Base-by-base conservation (phyloP, 23 tunicate genomes). In the Ascidia mentula region DNA sequence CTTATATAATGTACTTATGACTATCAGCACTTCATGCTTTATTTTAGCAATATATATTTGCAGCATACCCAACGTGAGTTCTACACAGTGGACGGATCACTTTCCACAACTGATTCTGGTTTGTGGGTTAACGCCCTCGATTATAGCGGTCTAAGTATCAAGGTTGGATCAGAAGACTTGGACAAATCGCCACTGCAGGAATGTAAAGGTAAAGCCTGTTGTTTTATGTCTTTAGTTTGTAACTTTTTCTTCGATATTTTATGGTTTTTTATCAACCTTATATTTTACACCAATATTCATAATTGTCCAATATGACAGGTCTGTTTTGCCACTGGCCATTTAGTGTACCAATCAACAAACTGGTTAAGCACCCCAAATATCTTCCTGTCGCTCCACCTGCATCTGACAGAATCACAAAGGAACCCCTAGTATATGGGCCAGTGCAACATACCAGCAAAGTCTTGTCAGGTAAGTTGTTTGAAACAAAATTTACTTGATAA, bases 41-140 rank as follows among this genome's bases (percentile, higher is more conserved):
- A 42, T 42, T 9, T 42, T 42, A 9, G 15, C 53, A 42, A 42
- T 15, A 42, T 9, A 15, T 9, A 42, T 9, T 42, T 42, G 53
- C 53, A 92, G 97, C 97, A 92, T 60, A 87, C 85, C 5, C 32
- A 76, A 38, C 77, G 97, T 15, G 87, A 87, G 77, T 92, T 87
- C 59, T 87, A 82, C 60, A 60, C 46, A n/a, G 36, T 59, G 5
- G 38, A 79, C 0, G 79, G 83, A 24, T 36, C 74, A 31, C 46
- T 92, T 31, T 37, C 38, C 5, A 61, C 30, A 34, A 34, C 38
- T 12, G 97, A 92, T 79, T 59, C 91, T 24, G 97, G 97, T 28
- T 17, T 92, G 32, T 82, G 86, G 78, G 73, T 82, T 31, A 77
- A 73, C 46, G 31, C 80, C 8, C 31, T 92, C 60, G 97, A 92